Evolutionary conservation across 1,140 invertebrate species (phyloP), one percentile per base, ranked within the genome.

Genomic region (Diorhabda carinulata): DNA sequence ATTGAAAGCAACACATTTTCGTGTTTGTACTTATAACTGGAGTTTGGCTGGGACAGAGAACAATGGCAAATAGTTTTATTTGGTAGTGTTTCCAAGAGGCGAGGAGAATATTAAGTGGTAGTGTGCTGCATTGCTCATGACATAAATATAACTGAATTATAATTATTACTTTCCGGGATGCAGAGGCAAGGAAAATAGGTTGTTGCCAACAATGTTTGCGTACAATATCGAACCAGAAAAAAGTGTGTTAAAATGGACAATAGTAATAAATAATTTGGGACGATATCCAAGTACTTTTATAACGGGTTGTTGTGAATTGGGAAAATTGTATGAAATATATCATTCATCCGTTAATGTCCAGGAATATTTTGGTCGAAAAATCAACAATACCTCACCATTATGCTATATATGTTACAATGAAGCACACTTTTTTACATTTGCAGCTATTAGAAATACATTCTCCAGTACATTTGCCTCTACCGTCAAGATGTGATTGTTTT

Each of bases 101-200:
- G 63, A 64, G 45, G 45, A 45, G 63, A 47, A 64, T 64, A 64
- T 64, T 64, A 64, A 64, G 63, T 64, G 52, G 63, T 57, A 52
- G 52, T 45, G 63, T 45, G 63, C 63, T 64, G 63, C 63, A 64
- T 64, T 64, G 63, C 63, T 47, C 52, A 64, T 25, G 63, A 64
- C 63, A 64, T 64, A 64, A 64, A 64, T 64, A 64, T 64, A 64
- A 64, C 63, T 64, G 63, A 64, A 64, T 64, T 64, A 64, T 64
- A 64, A 64, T 64, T 64, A 64, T 64, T 64, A 47, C 63, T 64
- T 64, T 57, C 63, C 63, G 63, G 63, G 52, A 64, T 57, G 52
- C 45, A 64, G 63, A 10, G 7, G 58, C 58, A 64, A 64, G 42
- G 42, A 44, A 44, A 64, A 64, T 64, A 45, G 63, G 63, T 44